phyloP scores from a whole-genome alignment of 2,113 vertebrate genomes.

The Rhabdomys dilectus region DNA sequence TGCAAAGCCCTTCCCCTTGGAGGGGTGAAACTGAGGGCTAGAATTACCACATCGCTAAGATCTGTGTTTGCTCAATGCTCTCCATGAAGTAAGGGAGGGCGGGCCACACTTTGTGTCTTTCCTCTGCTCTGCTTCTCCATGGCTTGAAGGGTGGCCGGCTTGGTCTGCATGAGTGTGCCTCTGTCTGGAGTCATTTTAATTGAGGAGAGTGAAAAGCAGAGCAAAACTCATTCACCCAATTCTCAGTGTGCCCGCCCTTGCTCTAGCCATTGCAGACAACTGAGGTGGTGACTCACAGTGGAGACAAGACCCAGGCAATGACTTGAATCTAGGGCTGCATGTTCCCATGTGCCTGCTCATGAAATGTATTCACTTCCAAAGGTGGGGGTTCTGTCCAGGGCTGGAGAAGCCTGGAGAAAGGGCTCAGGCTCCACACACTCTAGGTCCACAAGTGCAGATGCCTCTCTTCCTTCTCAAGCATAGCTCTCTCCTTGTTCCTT shows the following conservation, averaged over 20 bases:
- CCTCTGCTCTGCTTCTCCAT: background rate
- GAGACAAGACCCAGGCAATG: background rate
- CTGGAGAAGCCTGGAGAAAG: background rate
- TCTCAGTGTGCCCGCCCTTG: background rate
- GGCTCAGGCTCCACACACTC: background rate
- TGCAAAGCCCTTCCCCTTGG: background rate
- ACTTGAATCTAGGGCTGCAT: background rate
- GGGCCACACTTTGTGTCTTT: background rate
- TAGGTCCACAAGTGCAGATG: background rate
- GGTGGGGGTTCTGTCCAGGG: background rate
- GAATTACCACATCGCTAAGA: conserved; percentile 31
- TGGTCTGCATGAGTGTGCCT: background rate
- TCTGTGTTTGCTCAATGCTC: background rate
- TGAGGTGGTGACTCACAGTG: background rate
- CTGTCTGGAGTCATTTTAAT: background rate
- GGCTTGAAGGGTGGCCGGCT: background rate
- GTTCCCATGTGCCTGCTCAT: background rate
- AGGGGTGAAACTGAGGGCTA: conserved; percentile 15
- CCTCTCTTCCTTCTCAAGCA: background rate
- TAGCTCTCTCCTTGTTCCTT: background rate
- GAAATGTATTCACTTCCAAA: background rate
- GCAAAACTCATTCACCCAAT: background rate
- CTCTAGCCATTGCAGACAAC: background rate
- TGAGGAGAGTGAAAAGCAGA: background rate
- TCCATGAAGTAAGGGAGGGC: background rate